These are phyloP conservation scores for Brachyalestes nurse DNA, from an alignment of 2,797 vertebrate genomes.

Conservation along the genomic window DNA sequence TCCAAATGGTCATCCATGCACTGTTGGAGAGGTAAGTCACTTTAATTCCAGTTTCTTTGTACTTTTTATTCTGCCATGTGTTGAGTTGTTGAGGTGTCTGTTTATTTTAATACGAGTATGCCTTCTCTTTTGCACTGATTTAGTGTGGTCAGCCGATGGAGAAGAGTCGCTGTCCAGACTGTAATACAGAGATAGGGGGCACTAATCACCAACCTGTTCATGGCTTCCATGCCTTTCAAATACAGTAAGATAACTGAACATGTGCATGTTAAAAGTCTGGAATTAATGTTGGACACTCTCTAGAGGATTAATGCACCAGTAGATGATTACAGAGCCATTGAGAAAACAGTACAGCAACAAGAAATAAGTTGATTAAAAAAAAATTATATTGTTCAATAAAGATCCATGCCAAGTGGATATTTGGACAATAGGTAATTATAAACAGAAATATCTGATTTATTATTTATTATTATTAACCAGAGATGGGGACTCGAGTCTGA, in stretches of 20 bases:
- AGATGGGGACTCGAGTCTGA: too few relatives aligned
- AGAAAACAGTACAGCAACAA: too few relatives aligned
- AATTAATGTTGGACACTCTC: not conserved
- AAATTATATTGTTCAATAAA: too few relatives aligned
- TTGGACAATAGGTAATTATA: too few relatives aligned
- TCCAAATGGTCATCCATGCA: slow-evolving; percentile 86
- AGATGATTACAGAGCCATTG: too few relatives aligned
- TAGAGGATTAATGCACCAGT: too few relatives aligned
- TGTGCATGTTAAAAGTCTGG: too few relatives aligned
- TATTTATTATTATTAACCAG: too few relatives aligned
- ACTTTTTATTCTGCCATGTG: not conserved
- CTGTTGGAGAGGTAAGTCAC: slow-evolving; percentile 89
- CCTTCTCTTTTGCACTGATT: not conserved
- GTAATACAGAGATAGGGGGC: slow-evolving; percentile 78
- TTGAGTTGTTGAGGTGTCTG: not conserved
- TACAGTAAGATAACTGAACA: slow-evolving; percentile 65
- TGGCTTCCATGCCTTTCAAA: slow-evolving; percentile 56
- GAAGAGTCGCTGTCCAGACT: slow-evolving; percentile 79
- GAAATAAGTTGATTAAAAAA: too few relatives aligned
- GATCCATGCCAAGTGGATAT: too few relatives aligned
- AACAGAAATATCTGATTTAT: too few relatives aligned
- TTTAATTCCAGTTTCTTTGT: not conserved
- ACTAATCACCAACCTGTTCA: not conserved
- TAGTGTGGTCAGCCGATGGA: slow-evolving; percentile 88
- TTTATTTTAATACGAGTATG: not conserved